Percentiles rank a stretch among this genome's conserved stretches.
These are phyloP conservation scores for Drosophila paracracens DNA, from an alignment of 2,888 invertebrate species.

Conservation along the genomic window DNA sequence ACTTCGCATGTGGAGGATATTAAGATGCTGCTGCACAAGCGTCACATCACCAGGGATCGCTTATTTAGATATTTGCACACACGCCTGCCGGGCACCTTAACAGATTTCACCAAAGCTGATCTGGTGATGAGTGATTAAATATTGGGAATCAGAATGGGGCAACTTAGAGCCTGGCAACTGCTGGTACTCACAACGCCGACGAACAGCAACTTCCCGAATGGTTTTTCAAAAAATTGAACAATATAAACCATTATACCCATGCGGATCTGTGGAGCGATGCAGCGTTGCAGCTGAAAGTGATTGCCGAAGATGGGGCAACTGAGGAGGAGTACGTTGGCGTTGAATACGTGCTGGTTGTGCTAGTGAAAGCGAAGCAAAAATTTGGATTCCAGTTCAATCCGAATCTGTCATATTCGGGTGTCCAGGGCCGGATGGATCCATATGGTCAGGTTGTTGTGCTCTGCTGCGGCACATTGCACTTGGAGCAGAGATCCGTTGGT, in stretches of 20 bases:
- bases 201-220: conserved; percentile 46
- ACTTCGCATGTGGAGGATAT: conserved; percentile 85
- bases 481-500: conserved; percentile 86
- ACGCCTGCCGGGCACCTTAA: conserved; percentile 53
- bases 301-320: conserved; percentile 59
- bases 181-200: background rate
- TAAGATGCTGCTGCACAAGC: conserved; percentile 86
- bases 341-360: conserved; percentile 77
- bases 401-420: conserved; percentile 86
- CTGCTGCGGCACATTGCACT: conserved; percentile 88
- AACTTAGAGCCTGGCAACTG: background rate
- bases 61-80: conserved; percentile 86
- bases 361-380: conserved; percentile 83
- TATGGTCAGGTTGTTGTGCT: conserved; percentile 88
- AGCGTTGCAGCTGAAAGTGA: conserved; percentile 57
- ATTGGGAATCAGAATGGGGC: conserved; percentile 51
- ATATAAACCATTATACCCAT: conserved; percentile 52
- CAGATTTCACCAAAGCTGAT: no score
- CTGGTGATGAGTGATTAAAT: no score
- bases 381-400: conserved; percentile 87
- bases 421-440: conserved; percentile 86
- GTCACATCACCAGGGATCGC: conserved; percentile 84
- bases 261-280: conserved; percentile 82
- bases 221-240: conserved; percentile 77
- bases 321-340: conserved; percentile 18